These are phyloP conservation scores for Eutrigla gurnardus DNA, from an alignment of 2,797 vertebrate genomes.

Conservation along the genomic window DNA sequence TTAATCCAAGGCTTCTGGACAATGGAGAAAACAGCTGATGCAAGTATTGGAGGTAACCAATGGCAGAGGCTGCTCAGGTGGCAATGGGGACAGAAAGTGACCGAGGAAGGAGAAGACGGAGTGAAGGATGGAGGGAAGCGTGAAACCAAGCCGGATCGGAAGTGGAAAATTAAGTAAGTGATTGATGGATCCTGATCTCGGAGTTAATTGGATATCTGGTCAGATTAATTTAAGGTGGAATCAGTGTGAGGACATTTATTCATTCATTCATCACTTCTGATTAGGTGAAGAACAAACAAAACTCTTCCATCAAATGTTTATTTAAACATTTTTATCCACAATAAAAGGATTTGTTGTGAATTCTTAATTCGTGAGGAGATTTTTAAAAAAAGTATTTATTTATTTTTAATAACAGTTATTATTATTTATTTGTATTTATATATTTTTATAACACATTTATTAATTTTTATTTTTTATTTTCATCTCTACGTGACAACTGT, in stretches of 20 bases:
- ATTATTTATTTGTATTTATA: no score
- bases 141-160: slow-evolving; percentile 38
- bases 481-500: not conserved
- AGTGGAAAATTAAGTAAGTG: slow-evolving; percentile 79
- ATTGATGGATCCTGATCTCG: not conserved
- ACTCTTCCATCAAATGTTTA: no score
- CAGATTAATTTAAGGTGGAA: not conserved
- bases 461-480: no score
- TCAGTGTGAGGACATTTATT: slow-evolving; percentile 8
- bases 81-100: slow-evolving; percentile 66
- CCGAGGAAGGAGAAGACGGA: slow-evolving; percentile 47
- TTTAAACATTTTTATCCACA: not conserved
- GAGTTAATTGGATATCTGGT: slow-evolving; percentile 1
- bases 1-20: slow-evolving; percentile 5
- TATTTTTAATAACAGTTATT: no score
- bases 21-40: slow-evolving; percentile 60
- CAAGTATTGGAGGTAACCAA: slow-evolving; percentile 50
- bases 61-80: slow-evolving; percentile 76
- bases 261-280: not conserved
- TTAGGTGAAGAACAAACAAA: not conserved
- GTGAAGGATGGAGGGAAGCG: slow-evolving; percentile 54
- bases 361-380: not conserved
- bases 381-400: not conserved
- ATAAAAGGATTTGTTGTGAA: not conserved
- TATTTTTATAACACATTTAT: no score